Evolutionary conservation across 1,140 invertebrate genomes (phyloP).

Genomic region (Chrysopa pallens): DNA sequence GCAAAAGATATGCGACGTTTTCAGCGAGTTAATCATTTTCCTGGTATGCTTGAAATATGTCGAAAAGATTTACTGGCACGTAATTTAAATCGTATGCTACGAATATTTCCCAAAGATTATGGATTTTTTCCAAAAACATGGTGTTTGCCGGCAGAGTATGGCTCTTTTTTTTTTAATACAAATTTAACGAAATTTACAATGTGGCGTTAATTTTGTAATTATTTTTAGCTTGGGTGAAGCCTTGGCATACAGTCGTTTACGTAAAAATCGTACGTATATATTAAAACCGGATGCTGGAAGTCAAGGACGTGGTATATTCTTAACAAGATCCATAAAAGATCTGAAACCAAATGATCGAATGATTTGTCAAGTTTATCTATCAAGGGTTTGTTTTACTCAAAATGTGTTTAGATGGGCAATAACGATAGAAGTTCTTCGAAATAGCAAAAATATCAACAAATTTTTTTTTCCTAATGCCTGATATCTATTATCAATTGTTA

Average conservation of each 20-base stretch:
- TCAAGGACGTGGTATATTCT: constrained; percentile 70
- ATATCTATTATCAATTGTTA: too few species aligned
- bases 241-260: constrained; percentile 37
- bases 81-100: constrained; percentile 72
- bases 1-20: constrained; percentile 81
- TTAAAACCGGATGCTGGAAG: constrained; percentile 76
- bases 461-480: constrained; percentile 10
- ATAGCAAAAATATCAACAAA: neutral
- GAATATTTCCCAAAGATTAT: constrained; percentile 73
- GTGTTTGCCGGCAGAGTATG: constrained; percentile 80
- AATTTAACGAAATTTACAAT: too few species aligned
- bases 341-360: constrained; percentile 59
- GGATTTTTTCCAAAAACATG: constrained; percentile 87
- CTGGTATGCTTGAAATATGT: constrained; percentile 83
- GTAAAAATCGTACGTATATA: constrained; percentile 65
- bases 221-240: constrained; percentile 38
- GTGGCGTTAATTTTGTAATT: neutral
- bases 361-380: constrained; percentile 66
- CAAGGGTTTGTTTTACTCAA: constrained; percentile 25
- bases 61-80: constrained; percentile 68
- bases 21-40: constrained; percentile 81
- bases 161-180: constrained; percentile 1
- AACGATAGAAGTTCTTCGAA: too few species aligned
- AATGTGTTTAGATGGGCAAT: too few species aligned
- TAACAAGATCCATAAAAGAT: constrained; percentile 59